Evolutionary conservation across 2,888 invertebrate genomes (phyloP), one percentile per base, ranked within the genome.

Genomic region (Coecobrya sp.): DNA sequence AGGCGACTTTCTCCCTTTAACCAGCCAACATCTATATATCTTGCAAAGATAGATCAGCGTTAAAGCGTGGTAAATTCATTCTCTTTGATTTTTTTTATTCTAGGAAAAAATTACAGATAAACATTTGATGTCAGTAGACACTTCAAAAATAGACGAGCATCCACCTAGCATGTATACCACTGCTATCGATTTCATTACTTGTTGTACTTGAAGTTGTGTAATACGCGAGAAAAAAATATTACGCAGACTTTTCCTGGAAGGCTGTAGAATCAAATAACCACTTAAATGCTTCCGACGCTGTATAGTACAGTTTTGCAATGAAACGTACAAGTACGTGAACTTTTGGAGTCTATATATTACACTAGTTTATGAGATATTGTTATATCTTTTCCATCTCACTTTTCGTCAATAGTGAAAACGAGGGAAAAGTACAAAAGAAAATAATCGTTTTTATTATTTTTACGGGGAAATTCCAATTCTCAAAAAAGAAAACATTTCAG

Each of bases 81-180:
- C 59, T 65, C 76, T 68, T 22, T 79, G 59, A 19, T 65, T 65
- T 42, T 59, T 87, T 73, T 30, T 16, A 19, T 62, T 62, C 45
- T 27, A 22, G 42, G 42, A 76, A 87, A 87, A 87, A 79, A 76
- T 79, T 87, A 79, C 87, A 79, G 76, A 87, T 87, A 86, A 86
- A 73, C 86, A 86, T 42, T 76, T 87, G 79, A 76, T 79, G 87
- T 87, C 79, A n/a, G n/a, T n/a, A n/a, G 87, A 87, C 87, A 79
- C 87, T 87, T 87, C 49, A 79, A 87, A 87, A 76, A 87, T 52
- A 42, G 22, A 73, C 11, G 13, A 13, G n/a, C 16, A 25, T n/a
- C 5, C 68, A 30, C 52, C 4, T 5, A 10, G 19, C 36, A 36
- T 52, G 1, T 8, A 19, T 70, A 30, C 59, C 11, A 25, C 1